Evolutionary conservation across 2,113 vertebrate genomes (phyloP).

Genomic region (Marcusenius ussheri): DNA sequence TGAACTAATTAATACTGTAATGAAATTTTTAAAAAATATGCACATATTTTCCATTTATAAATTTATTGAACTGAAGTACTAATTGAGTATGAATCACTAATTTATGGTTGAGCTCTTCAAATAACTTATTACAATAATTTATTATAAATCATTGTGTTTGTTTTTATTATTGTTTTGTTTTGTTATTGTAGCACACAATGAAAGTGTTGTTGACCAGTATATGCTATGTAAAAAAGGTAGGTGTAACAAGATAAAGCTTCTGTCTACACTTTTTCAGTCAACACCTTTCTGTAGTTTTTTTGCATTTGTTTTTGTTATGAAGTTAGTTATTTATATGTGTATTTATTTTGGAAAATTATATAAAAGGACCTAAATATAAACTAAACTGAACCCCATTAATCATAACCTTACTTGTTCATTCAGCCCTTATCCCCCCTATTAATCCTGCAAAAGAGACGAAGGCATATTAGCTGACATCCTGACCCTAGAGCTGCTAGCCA

Average conservation of each 20-base stretch:
- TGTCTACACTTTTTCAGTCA: background rate
- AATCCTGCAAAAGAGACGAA: background rate
- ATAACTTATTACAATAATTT: background rate
- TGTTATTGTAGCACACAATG: background rate
- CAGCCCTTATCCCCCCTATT: background rate
- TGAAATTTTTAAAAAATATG: background rate
- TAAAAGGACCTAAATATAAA: background rate
- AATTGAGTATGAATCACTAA: background rate
- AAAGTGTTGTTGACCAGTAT: background rate
- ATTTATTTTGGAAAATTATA: background rate
- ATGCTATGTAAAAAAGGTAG: background rate
- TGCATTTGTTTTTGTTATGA: background rate
- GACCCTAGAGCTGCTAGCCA: background rate
- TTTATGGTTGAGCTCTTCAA: background rate
- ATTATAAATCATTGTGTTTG: background rate
- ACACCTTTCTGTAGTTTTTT: background rate
- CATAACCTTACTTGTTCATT: background rate
- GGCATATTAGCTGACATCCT: background rate
- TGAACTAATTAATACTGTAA: background rate
- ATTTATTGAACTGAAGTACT: background rate
- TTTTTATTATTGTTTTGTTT: background rate
- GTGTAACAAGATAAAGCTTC: background rate
- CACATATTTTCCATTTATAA: background rate
- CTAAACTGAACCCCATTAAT: background rate
- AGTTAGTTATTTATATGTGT: background rate